Evolutionary conservation across 1,140 invertebrate genomes (phyloP).

Genomic region (Orchestia grillus): DNA sequence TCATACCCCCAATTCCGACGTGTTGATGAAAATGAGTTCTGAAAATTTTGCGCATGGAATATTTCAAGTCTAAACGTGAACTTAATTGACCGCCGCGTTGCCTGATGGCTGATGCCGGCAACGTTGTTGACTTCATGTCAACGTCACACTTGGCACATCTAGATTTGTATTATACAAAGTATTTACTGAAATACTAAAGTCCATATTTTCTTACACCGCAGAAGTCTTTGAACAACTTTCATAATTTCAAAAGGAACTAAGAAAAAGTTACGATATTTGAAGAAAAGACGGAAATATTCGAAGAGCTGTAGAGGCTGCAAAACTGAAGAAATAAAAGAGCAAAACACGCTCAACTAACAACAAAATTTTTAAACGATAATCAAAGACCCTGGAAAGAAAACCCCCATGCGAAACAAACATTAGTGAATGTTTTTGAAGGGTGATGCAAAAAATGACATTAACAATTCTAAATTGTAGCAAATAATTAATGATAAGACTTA

Average conservation of each 20-base stretch:
- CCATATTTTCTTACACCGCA: not conserved
- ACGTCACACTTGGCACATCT: slow-evolving; percentile 52
- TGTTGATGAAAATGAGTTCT: not conserved
- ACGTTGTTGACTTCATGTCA: not conserved
- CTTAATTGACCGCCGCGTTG: not conserved
- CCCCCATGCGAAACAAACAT: not conserved
- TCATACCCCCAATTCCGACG: not conserved
- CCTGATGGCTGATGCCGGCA: not conserved
- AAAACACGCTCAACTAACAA: not conserved
- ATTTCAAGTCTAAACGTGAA: not conserved
- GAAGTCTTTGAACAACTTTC: not conserved
- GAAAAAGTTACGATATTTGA: not conserved
- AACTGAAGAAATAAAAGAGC: not conserved
- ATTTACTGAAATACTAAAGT: not conserved
- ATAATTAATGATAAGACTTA: too few species aligned
- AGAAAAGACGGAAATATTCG: not conserved
- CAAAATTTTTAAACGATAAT: not conserved
- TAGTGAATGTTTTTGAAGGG: not conserved
- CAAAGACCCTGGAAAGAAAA: not conserved
- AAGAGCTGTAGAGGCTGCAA: not conserved
- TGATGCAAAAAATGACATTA: too few species aligned
- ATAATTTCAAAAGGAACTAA: not conserved
- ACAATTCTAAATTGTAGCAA: too few species aligned
- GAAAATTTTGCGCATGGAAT: not conserved
- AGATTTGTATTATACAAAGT: slow-evolving; percentile 45